Percentiles rank a stretch among this genome's conserved stretches.
These are phyloP conservation scores for Masticophis lateralis DNA, from an alignment of 2,797 vertebrate species.

Conservation along the genomic window DNA sequence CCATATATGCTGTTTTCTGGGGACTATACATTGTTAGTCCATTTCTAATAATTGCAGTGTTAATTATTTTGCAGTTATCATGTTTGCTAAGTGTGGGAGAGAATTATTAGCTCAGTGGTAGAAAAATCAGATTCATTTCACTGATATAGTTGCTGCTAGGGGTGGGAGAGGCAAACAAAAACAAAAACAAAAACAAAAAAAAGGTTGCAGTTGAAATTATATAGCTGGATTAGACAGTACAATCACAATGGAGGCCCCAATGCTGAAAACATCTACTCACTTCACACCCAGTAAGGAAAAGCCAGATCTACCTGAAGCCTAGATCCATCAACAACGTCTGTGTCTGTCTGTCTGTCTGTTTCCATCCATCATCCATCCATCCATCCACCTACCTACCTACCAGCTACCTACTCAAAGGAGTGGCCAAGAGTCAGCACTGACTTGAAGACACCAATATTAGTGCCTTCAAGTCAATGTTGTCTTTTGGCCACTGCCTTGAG, in stretches of 20 bases:
- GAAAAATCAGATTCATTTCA: conserved; percentile 27
- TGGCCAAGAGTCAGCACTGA: too few relatives aligned
- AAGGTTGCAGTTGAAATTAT: not conserved
- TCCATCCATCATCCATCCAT: too few relatives aligned
- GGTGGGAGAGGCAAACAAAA: too few relatives aligned
- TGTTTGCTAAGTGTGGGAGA: conserved; percentile 11
- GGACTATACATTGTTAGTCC: not conserved
- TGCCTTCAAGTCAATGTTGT: not conserved
- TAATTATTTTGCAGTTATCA: not conserved
- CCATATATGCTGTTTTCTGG: not conserved
- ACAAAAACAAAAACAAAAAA: not conserved
- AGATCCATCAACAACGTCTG: not conserved
- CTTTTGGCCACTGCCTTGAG: not conserved
- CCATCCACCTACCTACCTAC: too few relatives aligned
- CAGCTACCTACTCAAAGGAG: too few relatives aligned
- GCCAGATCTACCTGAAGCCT: not conserved
- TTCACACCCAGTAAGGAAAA: not conserved
- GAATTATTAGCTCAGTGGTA: conserved; percentile 4
- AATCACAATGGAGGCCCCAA: not conserved
- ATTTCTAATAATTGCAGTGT: not conserved
- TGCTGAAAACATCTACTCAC: not conserved
- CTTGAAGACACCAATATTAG: not conserved
- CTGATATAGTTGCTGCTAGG: not conserved
- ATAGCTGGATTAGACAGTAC: not conserved
- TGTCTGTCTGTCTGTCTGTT: not conserved